A percentile compares a stretch with the other conserved stretches of the same genome.
Conservation (phyloP, 92 coral and sea anemone genomes). For the Porites cylindrica region DNA sequence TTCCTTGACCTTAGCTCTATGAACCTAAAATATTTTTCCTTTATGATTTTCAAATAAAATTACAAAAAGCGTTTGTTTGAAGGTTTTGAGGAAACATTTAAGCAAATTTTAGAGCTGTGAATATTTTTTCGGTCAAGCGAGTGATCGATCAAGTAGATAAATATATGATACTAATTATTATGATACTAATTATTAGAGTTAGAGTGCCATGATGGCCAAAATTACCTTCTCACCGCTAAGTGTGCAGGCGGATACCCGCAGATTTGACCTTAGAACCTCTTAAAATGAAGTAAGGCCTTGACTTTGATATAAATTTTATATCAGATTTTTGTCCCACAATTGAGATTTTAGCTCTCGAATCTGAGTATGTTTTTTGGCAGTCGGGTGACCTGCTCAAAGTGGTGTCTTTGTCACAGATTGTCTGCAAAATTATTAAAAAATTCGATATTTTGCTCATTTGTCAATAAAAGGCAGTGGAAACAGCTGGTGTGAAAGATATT, state of each 20-base stretch:
- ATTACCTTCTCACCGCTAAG: constrained; percentile 30
- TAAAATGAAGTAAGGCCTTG: constrained; percentile 16
- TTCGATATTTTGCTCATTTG: constrained; percentile 11
- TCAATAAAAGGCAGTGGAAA: not conserved
- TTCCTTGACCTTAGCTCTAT: too few relatives aligned
- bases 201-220: constrained; percentile 23
- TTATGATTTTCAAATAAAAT: too few relatives aligned
- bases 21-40: too few relatives aligned
- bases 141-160: constrained; percentile 3
- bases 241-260: constrained; percentile 41
- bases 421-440: constrained; percentile 14
- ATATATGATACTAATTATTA: constrained; percentile 1
- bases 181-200: too few relatives aligned
- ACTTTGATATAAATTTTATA: constrained; percentile 20
- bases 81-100: not conserved
- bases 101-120: not conserved
- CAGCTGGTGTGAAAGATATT: not conserved
- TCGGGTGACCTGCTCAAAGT: constrained; percentile 32
- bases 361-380: constrained; percentile 23
- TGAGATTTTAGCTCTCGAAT: constrained; percentile 24
- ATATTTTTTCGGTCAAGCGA: not conserved
- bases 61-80: constrained; percentile 4
- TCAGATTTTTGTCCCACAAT: constrained; percentile 31
- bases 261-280: constrained; percentile 45
- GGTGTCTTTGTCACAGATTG: constrained; percentile 28